A percentile compares a stretch with the other conserved stretches of the same genome.
These are phyloP conservation scores for Antheraea mylitta DNA, from an alignment of 1,140 invertebrate genomes.

Conservation along the genomic window DNA sequence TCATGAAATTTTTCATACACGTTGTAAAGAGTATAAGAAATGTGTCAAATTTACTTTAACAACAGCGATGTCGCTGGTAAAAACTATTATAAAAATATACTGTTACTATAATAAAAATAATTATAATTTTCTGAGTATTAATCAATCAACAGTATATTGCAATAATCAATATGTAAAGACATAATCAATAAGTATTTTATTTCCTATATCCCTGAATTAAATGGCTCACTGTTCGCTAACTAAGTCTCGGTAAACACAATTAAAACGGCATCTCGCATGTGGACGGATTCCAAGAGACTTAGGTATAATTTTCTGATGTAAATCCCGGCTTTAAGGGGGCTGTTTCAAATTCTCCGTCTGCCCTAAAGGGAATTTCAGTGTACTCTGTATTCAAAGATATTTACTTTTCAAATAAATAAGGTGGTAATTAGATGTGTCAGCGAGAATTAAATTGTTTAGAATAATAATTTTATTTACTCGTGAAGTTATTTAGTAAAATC, in stretches of 20 bases:
- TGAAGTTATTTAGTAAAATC: too few species aligned
- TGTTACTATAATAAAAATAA: too few species aligned
- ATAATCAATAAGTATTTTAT: slow-evolving; percentile 35
- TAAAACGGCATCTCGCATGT: slow-evolving; percentile 58
- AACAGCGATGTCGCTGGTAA: too few species aligned
- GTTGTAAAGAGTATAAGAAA: too few species aligned
- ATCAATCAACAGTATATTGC: neutral
- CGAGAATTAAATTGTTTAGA: neutral
- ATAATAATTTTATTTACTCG: neutral
- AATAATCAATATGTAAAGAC: slow-evolving; percentile 17
- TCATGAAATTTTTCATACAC: too few species aligned
- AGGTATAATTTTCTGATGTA: slow-evolving; percentile 55
- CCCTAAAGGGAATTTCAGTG: slow-evolving; percentile 48
- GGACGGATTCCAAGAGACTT: slow-evolving; percentile 48
- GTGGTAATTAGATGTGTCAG: slow-evolving; percentile 1
- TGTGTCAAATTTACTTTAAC: too few species aligned
- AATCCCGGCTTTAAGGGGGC: slow-evolving; percentile 44
- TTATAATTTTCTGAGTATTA: too few species aligned
- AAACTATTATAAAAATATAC: too few species aligned
- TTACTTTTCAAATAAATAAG: slow-evolving; percentile 13
- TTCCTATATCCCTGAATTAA: slow-evolving; percentile 43
- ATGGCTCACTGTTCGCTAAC: slow-evolving; percentile 50
- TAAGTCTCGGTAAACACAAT: slow-evolving; percentile 62
- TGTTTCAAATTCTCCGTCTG: slow-evolving; percentile 45
- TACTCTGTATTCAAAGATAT: slow-evolving; percentile 6